Conservation (phyloP, 2,888 invertebrate genomes). For the Brenthis ino region DNA sequence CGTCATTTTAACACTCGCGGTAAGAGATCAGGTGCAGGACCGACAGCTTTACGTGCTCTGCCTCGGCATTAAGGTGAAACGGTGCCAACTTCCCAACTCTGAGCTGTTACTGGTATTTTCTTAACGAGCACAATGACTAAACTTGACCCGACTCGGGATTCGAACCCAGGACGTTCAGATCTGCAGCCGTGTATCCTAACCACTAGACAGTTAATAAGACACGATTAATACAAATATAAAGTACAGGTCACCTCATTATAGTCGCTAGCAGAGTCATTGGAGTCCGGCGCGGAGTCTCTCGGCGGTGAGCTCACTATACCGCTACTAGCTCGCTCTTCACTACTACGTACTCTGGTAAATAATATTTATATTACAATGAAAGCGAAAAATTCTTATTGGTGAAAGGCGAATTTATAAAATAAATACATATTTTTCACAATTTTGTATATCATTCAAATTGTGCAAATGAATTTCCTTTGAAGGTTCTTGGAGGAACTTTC, state of each 20-base stretch:
- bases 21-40: too few relatives aligned
- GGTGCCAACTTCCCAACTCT: too few relatives aligned
- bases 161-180: too few relatives aligned
- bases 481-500: neutral
- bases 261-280: conserved; percentile 80
- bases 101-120: too few relatives aligned
- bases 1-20: too few relatives aligned
- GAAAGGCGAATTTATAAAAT: neutral
- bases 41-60: too few relatives aligned
- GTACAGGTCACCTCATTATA: conserved; percentile 66
- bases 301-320: conserved; percentile 71
- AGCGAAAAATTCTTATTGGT: neutral
- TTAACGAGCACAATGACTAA: too few relatives aligned
- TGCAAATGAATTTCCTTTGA: neutral
- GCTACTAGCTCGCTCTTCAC: conserved; percentile 71
- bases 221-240: neutral
- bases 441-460: neutral
- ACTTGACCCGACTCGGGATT: too few relatives aligned
- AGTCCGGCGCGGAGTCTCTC: conserved; percentile 73
- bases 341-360: conserved; percentile 59
- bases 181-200: too few relatives aligned
- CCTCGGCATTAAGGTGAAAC: too few relatives aligned
- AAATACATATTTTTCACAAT: neutral
- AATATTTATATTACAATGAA: neutral
- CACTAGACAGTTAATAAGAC: neutral